Percentiles rank a stretch among this genome's conserved stretches.
phyloP scores from a whole-genome alignment of 1,140 invertebrate genomes.

The Parapsyche elsis region DNA sequence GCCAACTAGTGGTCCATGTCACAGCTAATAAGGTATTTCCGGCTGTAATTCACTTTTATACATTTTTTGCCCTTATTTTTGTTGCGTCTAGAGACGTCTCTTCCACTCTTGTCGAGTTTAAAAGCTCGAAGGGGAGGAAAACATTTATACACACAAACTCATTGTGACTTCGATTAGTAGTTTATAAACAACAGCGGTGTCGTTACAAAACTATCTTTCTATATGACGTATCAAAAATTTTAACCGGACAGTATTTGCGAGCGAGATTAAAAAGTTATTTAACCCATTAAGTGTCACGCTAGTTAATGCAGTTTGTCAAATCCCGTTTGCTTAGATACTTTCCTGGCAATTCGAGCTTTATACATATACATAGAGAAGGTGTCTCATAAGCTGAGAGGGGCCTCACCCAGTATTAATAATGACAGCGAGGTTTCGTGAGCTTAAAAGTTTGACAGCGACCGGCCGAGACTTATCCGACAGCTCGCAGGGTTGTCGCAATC shows the following conservation, averaged over 20 bases:
- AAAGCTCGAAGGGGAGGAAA: too few relatives aligned
- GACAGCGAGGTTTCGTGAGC: conserved; percentile 16
- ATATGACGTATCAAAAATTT: too few relatives aligned
- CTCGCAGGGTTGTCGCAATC: background rate
- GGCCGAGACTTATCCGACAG: conserved; percentile 11
- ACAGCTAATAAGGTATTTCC: conserved; percentile 51
- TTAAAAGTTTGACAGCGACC: conserved; percentile 28
- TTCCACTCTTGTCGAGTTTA: too few relatives aligned
- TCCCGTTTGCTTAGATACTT: background rate
- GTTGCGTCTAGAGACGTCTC: conserved; percentile 1
- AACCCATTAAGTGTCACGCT: too few relatives aligned
- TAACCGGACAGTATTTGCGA: too few relatives aligned
- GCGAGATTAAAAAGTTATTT: too few relatives aligned
- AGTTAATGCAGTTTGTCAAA: conserved; percentile 4
- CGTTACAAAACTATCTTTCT: too few relatives aligned
- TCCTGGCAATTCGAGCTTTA: background rate
- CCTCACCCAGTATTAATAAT: conserved; percentile 14
- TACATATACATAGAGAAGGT: background rate
- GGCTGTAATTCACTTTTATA: conserved; percentile 35
- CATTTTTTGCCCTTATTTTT: conserved; percentile 28
- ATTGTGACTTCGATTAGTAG: too few relatives aligned
- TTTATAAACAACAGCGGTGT: too few relatives aligned
- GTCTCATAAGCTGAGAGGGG: conserved; percentile 18
- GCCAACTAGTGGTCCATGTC: conserved; percentile 47
- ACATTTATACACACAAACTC: too few relatives aligned